Evolutionary conservation across 2,888 invertebrate species (phyloP).

Genomic region (Zhuqinia jingwanae): DNA sequence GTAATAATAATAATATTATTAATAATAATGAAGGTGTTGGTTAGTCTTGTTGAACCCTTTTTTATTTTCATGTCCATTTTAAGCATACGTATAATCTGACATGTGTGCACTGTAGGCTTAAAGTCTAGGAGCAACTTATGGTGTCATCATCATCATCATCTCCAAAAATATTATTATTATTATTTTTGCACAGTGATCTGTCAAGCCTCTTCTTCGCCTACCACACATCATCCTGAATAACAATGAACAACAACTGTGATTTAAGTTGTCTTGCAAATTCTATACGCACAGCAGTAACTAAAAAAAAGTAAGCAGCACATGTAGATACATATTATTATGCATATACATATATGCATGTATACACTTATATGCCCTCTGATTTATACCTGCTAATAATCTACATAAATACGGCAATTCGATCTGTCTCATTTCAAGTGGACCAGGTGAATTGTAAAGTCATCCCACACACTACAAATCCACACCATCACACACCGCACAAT

Average conservation of each 20-base stretch:
- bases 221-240: slow-evolving; percentile 54
- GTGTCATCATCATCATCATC: slow-evolving; percentile 64
- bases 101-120: slow-evolving; percentile 40
- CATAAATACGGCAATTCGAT: slow-evolving; percentile 29
- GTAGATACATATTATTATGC: no score
- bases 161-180: slow-evolving; percentile 62
- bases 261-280: slow-evolving; percentile 58
- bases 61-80: slow-evolving; percentile 59
- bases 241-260: slow-evolving; percentile 68
- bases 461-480: slow-evolving; percentile 7
- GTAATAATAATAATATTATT: no score
- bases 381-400: slow-evolving; percentile 7
- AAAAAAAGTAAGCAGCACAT: no score
- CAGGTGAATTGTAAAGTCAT: slow-evolving; percentile 16
- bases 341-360: neutral
- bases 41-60: slow-evolving; percentile 18
- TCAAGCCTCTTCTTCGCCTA: slow-evolving; percentile 66
- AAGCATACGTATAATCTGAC: slow-evolving; percentile 39
- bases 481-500: no score
- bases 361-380: no score
- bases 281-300: no score
- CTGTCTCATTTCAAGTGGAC: slow-evolving; percentile 49
- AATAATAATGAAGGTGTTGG: slow-evolving; percentile 56
- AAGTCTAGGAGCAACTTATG: slow-evolving; percentile 60
- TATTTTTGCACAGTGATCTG: slow-evolving; percentile 63